Conservation (phyloP, 2,797 vertebrate species). For the Agapornis canus region DNA sequence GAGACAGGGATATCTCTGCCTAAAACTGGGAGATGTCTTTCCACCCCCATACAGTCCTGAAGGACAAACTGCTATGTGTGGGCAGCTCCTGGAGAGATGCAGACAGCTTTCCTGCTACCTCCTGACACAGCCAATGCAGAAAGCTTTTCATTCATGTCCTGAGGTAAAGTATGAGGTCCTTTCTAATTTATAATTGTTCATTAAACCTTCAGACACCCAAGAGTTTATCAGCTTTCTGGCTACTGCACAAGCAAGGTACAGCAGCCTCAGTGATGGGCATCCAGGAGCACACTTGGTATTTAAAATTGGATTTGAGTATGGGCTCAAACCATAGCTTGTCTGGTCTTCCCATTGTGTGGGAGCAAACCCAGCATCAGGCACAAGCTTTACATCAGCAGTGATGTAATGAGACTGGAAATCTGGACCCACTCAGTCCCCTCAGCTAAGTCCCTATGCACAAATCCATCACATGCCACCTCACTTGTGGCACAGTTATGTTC, state of each 20-base stretch:
- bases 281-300: neutral
- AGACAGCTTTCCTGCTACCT: neutral
- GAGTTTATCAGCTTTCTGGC: neutral
- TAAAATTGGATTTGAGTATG: neutral
- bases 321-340: fast-evolving
- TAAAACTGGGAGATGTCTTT: neutral
- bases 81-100: constrained; percentile 10
- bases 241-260: neutral
- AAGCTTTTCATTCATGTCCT: neutral
- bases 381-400: neutral
- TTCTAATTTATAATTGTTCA: neutral
- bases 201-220: neutral
- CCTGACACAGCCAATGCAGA: neutral
- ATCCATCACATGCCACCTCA: neutral
- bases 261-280: neutral
- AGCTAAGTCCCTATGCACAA: neutral
- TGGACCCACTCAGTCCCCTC: neutral
- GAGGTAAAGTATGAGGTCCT: neutral
- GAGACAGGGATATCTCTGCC: neutral
- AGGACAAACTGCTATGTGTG: neutral
- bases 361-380: neutral
- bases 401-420: neutral
- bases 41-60: neutral
- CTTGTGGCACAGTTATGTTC: too few relatives aligned
- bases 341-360: neutral